Evolutionary conservation across 2,113 vertebrate genomes (phyloP), one percentile per base, ranked within the genome.

Genomic region (Tetrao urogallus): DNA sequence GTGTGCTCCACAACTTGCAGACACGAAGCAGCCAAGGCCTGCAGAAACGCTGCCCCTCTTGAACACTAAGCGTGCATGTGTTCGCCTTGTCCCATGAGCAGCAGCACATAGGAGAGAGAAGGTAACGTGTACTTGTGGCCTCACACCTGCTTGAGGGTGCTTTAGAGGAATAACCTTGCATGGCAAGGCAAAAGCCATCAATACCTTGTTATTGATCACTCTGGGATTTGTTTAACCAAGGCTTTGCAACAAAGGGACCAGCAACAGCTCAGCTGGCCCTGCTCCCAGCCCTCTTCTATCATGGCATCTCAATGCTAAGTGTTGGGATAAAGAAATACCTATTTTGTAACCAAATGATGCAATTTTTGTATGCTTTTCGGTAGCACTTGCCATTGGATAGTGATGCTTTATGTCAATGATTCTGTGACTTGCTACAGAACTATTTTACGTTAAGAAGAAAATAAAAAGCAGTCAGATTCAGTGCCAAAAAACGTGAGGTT

Each of bases 401-500:
- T 73, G 93, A 94, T 85, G 86, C 60, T 96, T 94, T 92, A 85
- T 94, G 92, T 96, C 82, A 38, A 57, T 72, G 90, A 88, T 82
- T 91, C 90, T 96, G 66, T 96, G 92, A 90, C 84, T 86, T 75
- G 91, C 64, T 94, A 82, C 52, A 86, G 60, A 91, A 96, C 58
- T 94, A 81, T 93, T 93, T 95, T 86, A 82, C 85, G 77, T 81
- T 93, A 90, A 86, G 65, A 91, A 89, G 64, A 89, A 92, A 94
- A 92, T 83, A 40, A 71, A 92, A 90, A 95, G 57, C 90, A 90
- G 88, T 94, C 93, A 79, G 48, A 88, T 92, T 13, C 40, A 40
- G 97, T 97, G 96, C 96, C 96, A 96, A 96, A 97, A 97, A 96
- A 89, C 52, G 74, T 85, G 92, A 95, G 93, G 82, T 85, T 93